phyloP scores from a whole-genome alignment of 2,113 vertebrate genomes.

The Myxocyprinus asiaticus region DNA sequence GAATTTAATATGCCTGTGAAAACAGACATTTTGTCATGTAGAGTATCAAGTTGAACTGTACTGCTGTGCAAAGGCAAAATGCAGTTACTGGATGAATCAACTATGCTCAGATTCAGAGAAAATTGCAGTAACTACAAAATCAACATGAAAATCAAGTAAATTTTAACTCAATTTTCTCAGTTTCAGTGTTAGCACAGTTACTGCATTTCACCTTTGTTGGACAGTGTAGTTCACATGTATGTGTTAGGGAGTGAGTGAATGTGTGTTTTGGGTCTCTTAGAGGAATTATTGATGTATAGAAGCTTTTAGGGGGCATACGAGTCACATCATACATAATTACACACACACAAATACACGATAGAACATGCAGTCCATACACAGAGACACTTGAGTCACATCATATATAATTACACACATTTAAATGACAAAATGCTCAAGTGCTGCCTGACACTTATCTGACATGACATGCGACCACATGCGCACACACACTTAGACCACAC shows the following conservation, averaged over 20 bases:
- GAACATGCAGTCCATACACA: not conserved
- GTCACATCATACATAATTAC: slow-evolving; percentile 9
- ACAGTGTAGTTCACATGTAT: not conserved
- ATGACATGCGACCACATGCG: slow-evolving; percentile 53
- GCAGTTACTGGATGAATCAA: too few species aligned
- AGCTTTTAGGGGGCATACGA: slow-evolving; percentile 28
- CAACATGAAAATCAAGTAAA: too few species aligned
- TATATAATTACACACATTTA: slow-evolving; percentile 63
- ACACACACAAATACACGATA: not conserved
- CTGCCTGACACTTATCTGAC: slow-evolving; percentile 63
- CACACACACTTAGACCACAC: not conserved
- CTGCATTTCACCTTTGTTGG: too few species aligned
- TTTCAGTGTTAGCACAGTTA: too few species aligned
- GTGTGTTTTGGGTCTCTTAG: not conserved
- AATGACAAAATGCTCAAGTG: slow-evolving; percentile 58
- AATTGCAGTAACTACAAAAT: too few species aligned
- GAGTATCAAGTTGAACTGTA: too few species aligned
- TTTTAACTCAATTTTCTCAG: too few species aligned
- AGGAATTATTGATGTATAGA: slow-evolving; percentile 34
- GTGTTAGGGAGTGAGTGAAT: not conserved
- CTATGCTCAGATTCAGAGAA: too few species aligned
- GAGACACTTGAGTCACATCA: slow-evolving; percentile 40
- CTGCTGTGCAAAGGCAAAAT: too few species aligned
- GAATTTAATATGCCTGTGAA: slow-evolving; percentile 20
- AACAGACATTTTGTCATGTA: too few species aligned